Percentiles rank a stretch among this genome's conserved stretches.
phyloP scores from a whole-genome alignment of 2,888 invertebrate species.

The Tachina fera region DNA sequence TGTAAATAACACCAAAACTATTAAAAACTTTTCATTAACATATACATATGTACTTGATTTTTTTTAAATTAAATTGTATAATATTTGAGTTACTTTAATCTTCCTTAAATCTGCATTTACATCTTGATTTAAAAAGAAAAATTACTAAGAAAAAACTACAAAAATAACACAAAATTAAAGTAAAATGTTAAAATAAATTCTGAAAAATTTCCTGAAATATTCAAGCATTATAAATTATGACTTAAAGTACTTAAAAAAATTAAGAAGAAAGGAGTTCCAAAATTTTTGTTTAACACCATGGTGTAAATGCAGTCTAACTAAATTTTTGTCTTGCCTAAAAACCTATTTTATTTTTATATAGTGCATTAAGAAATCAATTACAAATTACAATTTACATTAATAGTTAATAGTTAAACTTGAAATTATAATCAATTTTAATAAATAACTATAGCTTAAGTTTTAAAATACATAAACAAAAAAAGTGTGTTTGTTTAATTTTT shows the following conservation, averaged over 20 bases:
- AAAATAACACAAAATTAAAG: too few species aligned
- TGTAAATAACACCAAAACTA: conserved; percentile 38
- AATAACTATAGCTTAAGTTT: conserved; percentile 32
- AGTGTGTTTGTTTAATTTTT: background rate
- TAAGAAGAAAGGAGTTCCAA: too few species aligned
- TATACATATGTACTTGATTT: background rate
- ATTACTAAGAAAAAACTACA: too few species aligned
- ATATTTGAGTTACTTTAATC: conserved; percentile 48
- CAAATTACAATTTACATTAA: conserved; percentile 26
- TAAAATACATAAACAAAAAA: background rate
- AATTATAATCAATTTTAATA: conserved; percentile 21
- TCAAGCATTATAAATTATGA: too few species aligned
- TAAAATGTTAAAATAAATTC: too few species aligned
- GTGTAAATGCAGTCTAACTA: background rate
- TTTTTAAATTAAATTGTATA: conserved; percentile 15
- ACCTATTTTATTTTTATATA: conserved; percentile 3
- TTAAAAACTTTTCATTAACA: conserved; percentile 17
- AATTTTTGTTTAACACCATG: too few species aligned
- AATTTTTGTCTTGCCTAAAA: conserved; percentile 11
- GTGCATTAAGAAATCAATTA: background rate
- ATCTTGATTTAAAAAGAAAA: too few species aligned
- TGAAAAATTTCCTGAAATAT: too few species aligned
- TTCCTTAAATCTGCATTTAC: background rate
- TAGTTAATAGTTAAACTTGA: conserved; percentile 32
- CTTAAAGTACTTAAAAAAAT: too few species aligned